Base-by-base conservation (phyloP, 1,140 invertebrate genomes). In the Cataglyphis hispanica region DNA sequence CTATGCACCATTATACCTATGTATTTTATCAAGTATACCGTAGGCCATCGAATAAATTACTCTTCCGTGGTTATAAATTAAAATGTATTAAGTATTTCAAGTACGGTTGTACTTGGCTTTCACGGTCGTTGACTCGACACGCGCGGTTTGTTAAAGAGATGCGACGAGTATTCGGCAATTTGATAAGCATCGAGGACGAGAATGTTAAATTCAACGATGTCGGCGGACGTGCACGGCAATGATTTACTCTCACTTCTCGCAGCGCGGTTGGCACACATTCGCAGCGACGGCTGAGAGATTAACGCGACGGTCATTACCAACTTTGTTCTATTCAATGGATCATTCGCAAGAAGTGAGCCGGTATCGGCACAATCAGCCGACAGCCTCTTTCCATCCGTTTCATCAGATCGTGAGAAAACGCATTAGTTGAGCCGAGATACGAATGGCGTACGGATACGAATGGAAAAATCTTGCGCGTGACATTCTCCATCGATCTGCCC, bases 361-460 rank as follows among this genome's bases (percentile, higher is more conserved):
- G 22, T n/a, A 40, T 7, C 37, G 7, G 37, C 37, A 8, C 8
- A 40, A 40, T 40, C 37, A 40, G 0, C 10, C 40, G 40, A 13
- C 22, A 10, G 13, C 19, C 40, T 22, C 22, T 43, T 19, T 34
- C 40, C 16, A 27, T n/a, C 8, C 61, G n/a, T 53, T 10, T 31
- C 63, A 80, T 81, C 40, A 27, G 75, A 69, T 85, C 76, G 84
- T 85, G 84, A 85, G 84, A 85, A 85, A 81, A 81, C 10, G 27
- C 61, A 34, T 10, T 13, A 43, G 61, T 78, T 37, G 58, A 31
- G 5, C 1, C n/a, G 10, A 6, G 46, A 61, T 34, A 37, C 37
- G 25, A 40, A 50, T 50, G 66, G 6, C 34, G 43, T n/a, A n/a
- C n/a, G n/a, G n/a, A 46, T 46, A 46, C 22, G 2, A 19, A 40